Evolutionary conservation across 2,113 vertebrate genomes (phyloP).

Genomic region (Nipponia nippon): DNA sequence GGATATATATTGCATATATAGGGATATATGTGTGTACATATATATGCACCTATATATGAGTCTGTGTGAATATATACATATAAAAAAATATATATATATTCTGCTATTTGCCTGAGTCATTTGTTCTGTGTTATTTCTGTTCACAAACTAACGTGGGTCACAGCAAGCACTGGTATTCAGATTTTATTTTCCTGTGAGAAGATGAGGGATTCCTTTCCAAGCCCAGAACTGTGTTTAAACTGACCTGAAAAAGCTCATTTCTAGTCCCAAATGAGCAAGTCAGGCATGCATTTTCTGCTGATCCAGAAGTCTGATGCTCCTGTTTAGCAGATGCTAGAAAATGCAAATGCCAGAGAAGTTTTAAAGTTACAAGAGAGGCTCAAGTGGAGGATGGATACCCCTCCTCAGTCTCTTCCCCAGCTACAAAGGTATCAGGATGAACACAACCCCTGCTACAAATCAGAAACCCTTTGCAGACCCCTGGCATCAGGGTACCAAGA

Average conservation of each 20-base stretch:
- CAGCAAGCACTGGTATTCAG: accelerated
- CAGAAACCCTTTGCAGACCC: not conserved
- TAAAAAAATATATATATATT: not conserved
- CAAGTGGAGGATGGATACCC: not conserved
- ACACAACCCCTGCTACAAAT: not conserved
- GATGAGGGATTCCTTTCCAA: not conserved
- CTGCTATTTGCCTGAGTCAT: not conserved
- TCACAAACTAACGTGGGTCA: not conserved
- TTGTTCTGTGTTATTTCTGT: not conserved
- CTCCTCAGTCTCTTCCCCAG: not conserved
- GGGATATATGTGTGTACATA: no score
- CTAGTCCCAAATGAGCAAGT: not conserved
- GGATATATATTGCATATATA: not conserved
- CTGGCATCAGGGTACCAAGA: not conserved
- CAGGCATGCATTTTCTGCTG: no score
- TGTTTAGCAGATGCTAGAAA: not conserved
- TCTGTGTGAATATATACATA: not conserved
- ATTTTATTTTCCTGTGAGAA: no score
- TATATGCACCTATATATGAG: not conserved
- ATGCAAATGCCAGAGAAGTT: not conserved
- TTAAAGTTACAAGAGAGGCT: no score
- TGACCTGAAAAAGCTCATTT: not conserved
- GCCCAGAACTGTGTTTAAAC: not conserved
- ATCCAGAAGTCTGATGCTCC: no score
- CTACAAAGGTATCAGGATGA: not conserved